These are phyloP conservation scores for Rhinopomastus cyanomelas DNA, from an alignment of 2,113 vertebrate species.

Conservation along the genomic window DNA sequence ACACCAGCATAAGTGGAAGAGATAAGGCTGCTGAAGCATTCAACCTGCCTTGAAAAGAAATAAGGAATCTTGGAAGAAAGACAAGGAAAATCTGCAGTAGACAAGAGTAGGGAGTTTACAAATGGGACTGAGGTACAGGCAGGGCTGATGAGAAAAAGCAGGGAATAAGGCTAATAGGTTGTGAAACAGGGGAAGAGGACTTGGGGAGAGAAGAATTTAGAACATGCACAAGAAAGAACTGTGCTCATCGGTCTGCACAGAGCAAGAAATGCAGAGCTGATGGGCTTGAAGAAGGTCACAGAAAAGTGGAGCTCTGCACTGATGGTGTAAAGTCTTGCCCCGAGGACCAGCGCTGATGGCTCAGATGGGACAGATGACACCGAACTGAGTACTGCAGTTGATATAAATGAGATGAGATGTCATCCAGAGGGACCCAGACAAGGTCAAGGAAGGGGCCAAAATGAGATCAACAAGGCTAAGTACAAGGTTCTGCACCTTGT, in stretches of 20 bases:
- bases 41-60: background rate
- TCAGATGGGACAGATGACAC: background rate
- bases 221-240: background rate
- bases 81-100: background rate
- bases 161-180: background rate
- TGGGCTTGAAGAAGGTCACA: background rate
- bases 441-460: background rate
- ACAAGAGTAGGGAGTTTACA: background rate
- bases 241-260: background rate
- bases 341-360: background rate
- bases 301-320: background rate
- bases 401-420: background rate
- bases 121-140: background rate
- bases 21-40: background rate
- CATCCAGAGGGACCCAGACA: background rate
- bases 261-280: background rate
- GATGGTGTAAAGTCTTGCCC: background rate
- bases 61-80: background rate
- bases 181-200: background rate
- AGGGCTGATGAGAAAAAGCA: background rate
- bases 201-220: background rate
- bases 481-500: background rate
- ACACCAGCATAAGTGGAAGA: background rate
- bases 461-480: background rate
- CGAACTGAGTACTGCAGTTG: background rate